Conservation (phyloP, 2,888 invertebrate genomes). For the Imbricaverruca yamaguchii region DNA sequence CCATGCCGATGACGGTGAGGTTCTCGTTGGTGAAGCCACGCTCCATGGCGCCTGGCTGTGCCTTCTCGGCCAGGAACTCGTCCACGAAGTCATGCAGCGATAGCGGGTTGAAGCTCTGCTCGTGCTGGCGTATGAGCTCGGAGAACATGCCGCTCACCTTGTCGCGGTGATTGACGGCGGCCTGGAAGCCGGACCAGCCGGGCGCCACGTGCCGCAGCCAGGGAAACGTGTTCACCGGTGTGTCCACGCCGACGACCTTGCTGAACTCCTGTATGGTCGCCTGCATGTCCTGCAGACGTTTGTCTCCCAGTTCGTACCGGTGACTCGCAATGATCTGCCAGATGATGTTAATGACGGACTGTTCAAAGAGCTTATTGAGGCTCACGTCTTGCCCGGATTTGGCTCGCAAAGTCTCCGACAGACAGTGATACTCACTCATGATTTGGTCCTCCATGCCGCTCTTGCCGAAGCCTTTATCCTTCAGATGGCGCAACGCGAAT, state of each 20-base stretch:
- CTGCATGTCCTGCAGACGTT: not conserved
- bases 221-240: not conserved
- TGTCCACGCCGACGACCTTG: not conserved
- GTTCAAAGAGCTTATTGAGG: not conserved
- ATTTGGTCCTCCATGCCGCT: not conserved
- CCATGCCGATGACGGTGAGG: too few species aligned
- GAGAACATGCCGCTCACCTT: too few species aligned
- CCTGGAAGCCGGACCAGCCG: not conserved
- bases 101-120: too few species aligned
- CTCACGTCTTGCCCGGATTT: not conserved
- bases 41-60: too few species aligned
- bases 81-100: too few species aligned
- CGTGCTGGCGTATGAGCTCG: too few species aligned
- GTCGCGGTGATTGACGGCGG: not conserved
- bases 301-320: not conserved
- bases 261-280: not conserved
- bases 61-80: too few species aligned
- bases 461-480: not conserved
- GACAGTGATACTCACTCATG: not conserved
- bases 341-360: not conserved
- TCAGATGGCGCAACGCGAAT: not conserved
- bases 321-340: not conserved
- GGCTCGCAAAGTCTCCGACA: not conserved
- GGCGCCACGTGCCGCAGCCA: constrained; percentile 5
- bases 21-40: too few species aligned